Conservation (phyloP, 37 sponge, comb jelly and placozoan genomes). For the Spongilla lacustris region DNA sequence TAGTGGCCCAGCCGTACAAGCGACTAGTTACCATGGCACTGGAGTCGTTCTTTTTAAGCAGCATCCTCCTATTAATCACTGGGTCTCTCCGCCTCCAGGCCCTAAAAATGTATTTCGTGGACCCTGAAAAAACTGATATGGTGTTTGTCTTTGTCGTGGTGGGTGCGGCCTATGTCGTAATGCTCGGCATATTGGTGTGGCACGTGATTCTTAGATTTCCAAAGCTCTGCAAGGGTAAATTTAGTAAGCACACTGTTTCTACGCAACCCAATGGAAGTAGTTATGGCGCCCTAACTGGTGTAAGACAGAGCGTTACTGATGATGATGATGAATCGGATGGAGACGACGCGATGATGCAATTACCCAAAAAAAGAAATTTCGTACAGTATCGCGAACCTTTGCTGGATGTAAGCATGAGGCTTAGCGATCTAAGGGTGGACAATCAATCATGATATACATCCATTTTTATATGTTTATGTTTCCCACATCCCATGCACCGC, state of each 20-base stretch:
- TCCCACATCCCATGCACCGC: no score
- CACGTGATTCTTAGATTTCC: conserved; percentile 40
- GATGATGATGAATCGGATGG: background rate
- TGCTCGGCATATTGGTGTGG: conserved; percentile 22
- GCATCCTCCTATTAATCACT: conserved; percentile 21
- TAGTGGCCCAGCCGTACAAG: conserved; percentile 24
- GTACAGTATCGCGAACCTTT: background rate
- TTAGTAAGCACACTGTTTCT: no score
- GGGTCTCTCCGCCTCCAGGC: background rate
- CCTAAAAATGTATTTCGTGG: background rate
- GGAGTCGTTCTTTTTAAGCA: conserved; percentile 33
- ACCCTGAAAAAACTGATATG: background rate
- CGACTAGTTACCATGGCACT: conserved; percentile 10
- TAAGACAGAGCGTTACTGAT: background rate
- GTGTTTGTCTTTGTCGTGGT: background rate
- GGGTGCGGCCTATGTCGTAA: conserved; percentile 27
- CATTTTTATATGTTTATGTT: no score
- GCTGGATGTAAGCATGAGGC: background rate
- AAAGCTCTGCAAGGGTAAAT: background rate
- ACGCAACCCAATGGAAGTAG: no score
- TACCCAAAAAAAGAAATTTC: background rate
- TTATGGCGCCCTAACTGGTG: background rate
- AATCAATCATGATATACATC: no score
- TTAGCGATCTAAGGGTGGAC: no score
- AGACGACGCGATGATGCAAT: no score